Conservation (phyloP, 2,888 invertebrate genomes). For the Tetheella fluctuosa region DNA sequence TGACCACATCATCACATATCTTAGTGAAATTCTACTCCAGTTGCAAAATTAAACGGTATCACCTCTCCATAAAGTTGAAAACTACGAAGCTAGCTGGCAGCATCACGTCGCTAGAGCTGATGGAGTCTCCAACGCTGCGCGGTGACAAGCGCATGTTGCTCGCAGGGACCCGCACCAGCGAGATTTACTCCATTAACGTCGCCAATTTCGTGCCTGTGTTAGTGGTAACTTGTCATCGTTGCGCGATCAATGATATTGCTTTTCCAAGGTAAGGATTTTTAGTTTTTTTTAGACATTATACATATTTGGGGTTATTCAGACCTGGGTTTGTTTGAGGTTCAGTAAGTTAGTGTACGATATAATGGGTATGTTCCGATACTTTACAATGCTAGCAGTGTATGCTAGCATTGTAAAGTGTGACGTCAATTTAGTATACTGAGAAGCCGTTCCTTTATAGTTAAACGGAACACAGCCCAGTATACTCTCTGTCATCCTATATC, state of each 20-base stretch:
- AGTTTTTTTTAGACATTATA: background rate
- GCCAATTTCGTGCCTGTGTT: slow-evolving; percentile 87
- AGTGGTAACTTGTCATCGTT: slow-evolving; percentile 92
- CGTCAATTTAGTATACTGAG: too few relatives aligned
- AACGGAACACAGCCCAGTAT: too few relatives aligned
- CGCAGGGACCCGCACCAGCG: slow-evolving; percentile 90
- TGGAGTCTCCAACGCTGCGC: slow-evolving; percentile 59
- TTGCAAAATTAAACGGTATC: background rate
- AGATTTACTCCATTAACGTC: slow-evolving; percentile 91
- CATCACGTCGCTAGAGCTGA: slow-evolving; percentile 89
- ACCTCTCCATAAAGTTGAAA: slow-evolving; percentile 76
- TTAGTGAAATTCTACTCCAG: too few relatives aligned
- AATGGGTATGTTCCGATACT: too few relatives aligned
- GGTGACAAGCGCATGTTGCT: slow-evolving; percentile 84
- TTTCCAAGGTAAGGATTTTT: slow-evolving; percentile 89
- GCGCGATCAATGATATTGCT: slow-evolving; percentile 90
- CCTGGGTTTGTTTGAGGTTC: too few relatives aligned
- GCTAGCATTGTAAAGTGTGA: too few relatives aligned
- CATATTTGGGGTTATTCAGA: too few relatives aligned
- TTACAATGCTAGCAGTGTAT: too few relatives aligned
- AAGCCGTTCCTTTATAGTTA: too few relatives aligned
- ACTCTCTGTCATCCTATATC: too few relatives aligned
- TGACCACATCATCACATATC: too few relatives aligned
- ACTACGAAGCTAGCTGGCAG: slow-evolving; percentile 85
- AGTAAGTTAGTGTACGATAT: too few relatives aligned